phyloP scores from a whole-genome alignment of 1,140 invertebrate species.

The Homarus americanus region DNA sequence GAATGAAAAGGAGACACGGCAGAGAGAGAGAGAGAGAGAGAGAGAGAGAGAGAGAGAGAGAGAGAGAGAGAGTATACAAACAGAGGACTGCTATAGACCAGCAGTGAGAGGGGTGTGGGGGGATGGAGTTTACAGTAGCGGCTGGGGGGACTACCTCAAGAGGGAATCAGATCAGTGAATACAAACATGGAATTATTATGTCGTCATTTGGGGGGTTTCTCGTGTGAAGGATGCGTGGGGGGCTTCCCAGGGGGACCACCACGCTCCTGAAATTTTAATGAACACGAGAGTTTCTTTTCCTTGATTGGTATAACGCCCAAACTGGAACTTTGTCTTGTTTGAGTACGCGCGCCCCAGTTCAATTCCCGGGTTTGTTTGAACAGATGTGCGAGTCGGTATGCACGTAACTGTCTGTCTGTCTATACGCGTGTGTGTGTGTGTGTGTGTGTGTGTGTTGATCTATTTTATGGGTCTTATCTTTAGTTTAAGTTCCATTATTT shows the following conservation, averaged over 20 bases:
- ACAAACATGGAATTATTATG: slow-evolving; percentile 42
- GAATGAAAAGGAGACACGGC: neutral
- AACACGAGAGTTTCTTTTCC: neutral
- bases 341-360: neutral
- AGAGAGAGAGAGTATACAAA: neutral
- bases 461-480: too few species aligned
- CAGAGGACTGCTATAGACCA: neutral
- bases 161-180: slow-evolving; percentile 29
- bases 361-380: neutral
- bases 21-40: neutral
- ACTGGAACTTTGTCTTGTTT: neutral
- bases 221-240: slow-evolving; percentile 27
- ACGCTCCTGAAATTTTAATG: slow-evolving; percentile 1
- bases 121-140: neutral
- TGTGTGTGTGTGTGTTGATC: neutral
- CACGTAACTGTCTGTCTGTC: neutral
- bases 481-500: too few species aligned
- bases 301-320: neutral
- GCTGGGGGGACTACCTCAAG: slow-evolving; percentile 14
- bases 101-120: neutral
- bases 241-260: neutral
- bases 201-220: slow-evolving; percentile 30
- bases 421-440: neutral
- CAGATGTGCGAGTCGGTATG: neutral
- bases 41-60: neutral